Evolutionary conservation across 1,140 invertebrate genomes (phyloP), one percentile per base, ranked within the genome.

Genomic region (Magallana gigas): DNA sequence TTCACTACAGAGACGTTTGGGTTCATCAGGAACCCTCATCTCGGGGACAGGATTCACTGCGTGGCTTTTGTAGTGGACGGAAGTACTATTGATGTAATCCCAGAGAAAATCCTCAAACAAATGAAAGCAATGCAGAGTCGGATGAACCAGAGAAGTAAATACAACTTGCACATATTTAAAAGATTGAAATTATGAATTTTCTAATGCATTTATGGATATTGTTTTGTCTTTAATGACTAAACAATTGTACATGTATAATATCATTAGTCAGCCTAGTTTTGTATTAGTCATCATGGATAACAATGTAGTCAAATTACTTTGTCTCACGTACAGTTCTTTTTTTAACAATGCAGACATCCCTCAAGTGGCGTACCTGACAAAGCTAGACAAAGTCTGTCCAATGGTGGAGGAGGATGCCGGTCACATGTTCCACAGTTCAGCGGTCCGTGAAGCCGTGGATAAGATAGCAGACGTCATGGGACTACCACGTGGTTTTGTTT

Each of bases 381-480:
- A 89, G 59, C 56, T 90, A 1, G 89, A 90, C 81, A 71, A 87
- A 16, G 64, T 89, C 9, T 87, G 88, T 83, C 64, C 58, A 14
- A 23, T 85, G 23, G 87, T 87, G 18, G 81, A 85, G 12, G 87
- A 87, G n/a, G 84, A 88, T 60, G 23, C 85, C 3, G 59, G 62
- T 8, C 48, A 87, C 18, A 68, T 89, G 14, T 89, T 88, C 56
- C 60, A 59, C 56, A 89, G 88, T 86, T 48, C 85, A 23, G 68
- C 83, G 5, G 83, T 89, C 36, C 56, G 68, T 57, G 85, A 90
- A 9, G 36, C 62, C 6, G 87, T 90, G n/a, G 84, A 88, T 36
- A 84, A 86, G 57, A 84, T 89, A 18, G 85, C 89, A 0, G 76
- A 89, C 80, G 23, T 85, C 18, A 81, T 89, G 68, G 89, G 89